Conservation (phyloP, 2,888 invertebrate species). For the Lepetodrilus schrolli region DNA sequence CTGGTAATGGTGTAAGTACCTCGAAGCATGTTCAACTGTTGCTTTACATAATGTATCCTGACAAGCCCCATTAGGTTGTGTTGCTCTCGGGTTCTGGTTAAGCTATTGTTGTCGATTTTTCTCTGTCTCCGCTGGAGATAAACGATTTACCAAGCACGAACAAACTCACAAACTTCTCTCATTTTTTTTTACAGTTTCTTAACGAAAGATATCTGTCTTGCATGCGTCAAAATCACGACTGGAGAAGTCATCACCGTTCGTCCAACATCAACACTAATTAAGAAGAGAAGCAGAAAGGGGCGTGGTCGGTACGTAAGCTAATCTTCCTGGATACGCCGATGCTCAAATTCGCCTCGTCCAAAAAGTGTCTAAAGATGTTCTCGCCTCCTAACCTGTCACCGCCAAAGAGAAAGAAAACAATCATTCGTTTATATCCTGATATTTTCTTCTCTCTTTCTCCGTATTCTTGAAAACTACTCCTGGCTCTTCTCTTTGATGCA, state of each 20-base stretch:
- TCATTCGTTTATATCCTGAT: conserved; percentile 21
- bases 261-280: conserved; percentile 8
- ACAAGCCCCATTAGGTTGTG: neutral
- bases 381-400: neutral
- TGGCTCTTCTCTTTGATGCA: conserved; percentile 31
- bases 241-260: neutral
- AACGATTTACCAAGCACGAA: conserved; percentile 1
- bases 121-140: neutral
- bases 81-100: neutral
- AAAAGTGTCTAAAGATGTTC: neutral
- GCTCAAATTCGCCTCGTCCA: neutral
- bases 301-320: neutral
- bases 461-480: neutral
- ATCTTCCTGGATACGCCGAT: neutral
- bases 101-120: neutral
- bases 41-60: neutral
- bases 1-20: neutral
- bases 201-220: conserved; percentile 22
- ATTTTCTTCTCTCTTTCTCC: neutral
- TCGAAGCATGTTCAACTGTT: neutral
- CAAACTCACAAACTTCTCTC: neutral
- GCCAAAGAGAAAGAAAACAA: conserved; percentile 28
- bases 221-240: neutral
- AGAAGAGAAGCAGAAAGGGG: neutral
- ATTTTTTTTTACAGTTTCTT: too few species aligned